Base-by-base conservation (phyloP, 2,888 invertebrate species). In the Drosophila differens region DNA sequence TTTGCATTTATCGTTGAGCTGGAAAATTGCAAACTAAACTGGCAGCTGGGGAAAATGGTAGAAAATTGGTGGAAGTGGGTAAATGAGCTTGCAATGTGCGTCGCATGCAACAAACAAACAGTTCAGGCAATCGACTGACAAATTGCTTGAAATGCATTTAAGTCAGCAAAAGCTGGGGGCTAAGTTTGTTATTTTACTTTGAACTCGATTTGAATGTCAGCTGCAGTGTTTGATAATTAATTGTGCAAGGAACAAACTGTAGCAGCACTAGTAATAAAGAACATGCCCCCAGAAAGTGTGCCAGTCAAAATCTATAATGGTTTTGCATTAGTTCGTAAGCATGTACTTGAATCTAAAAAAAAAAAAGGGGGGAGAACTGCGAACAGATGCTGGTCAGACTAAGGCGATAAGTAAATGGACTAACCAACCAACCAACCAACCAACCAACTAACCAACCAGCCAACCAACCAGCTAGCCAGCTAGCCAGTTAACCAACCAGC, bases 1-100 rank as follows among this genome's bases (percentile, higher is more conserved):
- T 87, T 87, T 87, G 83, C 89, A 87, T 89, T 87, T 86, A 88
- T 88, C 85, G 88, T 87, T 85, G 83, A 85, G 76, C 85, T 83
- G 88, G 85, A 85, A 85, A 85, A 85, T 85, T 85, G 88, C 83
- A 83, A 85, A 82, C 85, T 84, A 82, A 81, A 76, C 78, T 76
- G 82, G 68, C 77, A 77, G 60, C 57, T 66, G 70, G 55, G 25
- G 16, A 28, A 47, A 25, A 47, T 25, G 9, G 47, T 16, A 16
- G 16, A 47, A 16, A 9, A 47, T 16, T 47, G 1, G 10, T 28
- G 62, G 57, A 37, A 61, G 49, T 52, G 30, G 39, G 44, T 58
- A 70, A 74, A 72, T 62, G 54, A 61, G 53, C 57, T 69, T 64
- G 54, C 66, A 62, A 78, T 25, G 16, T 33, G 33, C 30, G 68